phyloP scores from a whole-genome alignment of 2,797 vertebrate species.

The Lacerta bilineata region DNA sequence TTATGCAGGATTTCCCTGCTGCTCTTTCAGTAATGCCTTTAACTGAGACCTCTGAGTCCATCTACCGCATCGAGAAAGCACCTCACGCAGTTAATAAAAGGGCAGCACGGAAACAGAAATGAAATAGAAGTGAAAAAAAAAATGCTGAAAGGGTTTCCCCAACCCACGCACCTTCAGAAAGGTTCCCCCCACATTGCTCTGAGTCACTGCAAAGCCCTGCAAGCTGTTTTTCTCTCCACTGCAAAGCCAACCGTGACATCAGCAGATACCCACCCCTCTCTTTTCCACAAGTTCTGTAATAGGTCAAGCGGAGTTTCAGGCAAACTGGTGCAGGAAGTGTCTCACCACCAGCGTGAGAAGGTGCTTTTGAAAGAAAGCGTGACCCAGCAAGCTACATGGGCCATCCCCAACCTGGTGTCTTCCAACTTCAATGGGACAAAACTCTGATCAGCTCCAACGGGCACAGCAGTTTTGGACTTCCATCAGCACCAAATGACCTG shows the following conservation, averaged over 20 bases:
- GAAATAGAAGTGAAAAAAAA: background rate
- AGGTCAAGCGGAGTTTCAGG: background rate
- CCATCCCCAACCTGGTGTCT: no score
- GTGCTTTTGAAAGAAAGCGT: no score
- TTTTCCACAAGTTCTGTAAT: background rate
- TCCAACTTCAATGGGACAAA: no score
- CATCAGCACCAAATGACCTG: no score
- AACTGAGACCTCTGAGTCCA: background rate
- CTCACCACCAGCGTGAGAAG: background rate
- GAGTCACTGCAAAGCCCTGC: background rate
- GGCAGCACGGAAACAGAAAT: background rate
- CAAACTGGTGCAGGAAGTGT: background rate
- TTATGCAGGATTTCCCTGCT: conserved; percentile 24
- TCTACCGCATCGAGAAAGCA: background rate
- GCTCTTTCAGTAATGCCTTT: background rate
- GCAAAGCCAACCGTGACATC: background rate
- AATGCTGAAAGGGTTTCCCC: conserved; percentile 35
- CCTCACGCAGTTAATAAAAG: background rate
- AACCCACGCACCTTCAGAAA: background rate
- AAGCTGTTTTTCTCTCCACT: fast-evolving
- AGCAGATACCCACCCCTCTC: background rate
- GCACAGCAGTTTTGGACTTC: no score
- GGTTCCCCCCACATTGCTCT: background rate
- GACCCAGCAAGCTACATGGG: background rate
- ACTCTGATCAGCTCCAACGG: no score